phyloP scores from a whole-genome alignment of 2,113 vertebrate species.

The Hippoglossus stenolepis region DNA sequence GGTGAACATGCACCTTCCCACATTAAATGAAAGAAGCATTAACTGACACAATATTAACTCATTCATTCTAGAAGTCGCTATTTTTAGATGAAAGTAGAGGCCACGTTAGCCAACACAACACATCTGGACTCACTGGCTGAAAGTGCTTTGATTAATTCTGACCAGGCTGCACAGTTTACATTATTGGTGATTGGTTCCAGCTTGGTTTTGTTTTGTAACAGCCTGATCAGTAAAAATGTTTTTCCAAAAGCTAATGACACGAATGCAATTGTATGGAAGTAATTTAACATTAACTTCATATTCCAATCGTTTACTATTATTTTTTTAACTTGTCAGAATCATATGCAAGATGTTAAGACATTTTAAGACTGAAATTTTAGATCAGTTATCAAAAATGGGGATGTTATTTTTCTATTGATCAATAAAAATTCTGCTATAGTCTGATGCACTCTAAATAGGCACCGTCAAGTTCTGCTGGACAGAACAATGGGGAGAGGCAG shows the following conservation, averaged over 20 bases:
- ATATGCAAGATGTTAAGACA: no score
- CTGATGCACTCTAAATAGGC: not conserved
- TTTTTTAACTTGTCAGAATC: no score
- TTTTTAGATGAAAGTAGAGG: not conserved
- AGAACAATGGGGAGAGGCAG: not conserved
- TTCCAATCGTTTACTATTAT: no score
- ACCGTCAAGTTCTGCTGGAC: not conserved
- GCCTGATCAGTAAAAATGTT: no score
- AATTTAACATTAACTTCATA: no score
- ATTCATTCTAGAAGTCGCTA: not conserved
- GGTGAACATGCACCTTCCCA: no score
- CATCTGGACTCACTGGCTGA: not conserved
- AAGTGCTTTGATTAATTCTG: not conserved
- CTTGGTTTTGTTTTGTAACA: no score
- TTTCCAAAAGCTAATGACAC: no score
- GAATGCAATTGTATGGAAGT: no score
- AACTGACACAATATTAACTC: not conserved
- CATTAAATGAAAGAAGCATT: no score
- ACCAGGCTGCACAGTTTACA: not conserved
- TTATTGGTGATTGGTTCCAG: not conserved
- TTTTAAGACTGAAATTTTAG: no score
- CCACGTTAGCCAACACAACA: not conserved
- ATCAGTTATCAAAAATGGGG: no score
- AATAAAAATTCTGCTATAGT: not conserved
- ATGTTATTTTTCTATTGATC: not conserved